Conservation (phyloP, 2,888 invertebrate genomes). For the Drosophila macrospina region DNA sequence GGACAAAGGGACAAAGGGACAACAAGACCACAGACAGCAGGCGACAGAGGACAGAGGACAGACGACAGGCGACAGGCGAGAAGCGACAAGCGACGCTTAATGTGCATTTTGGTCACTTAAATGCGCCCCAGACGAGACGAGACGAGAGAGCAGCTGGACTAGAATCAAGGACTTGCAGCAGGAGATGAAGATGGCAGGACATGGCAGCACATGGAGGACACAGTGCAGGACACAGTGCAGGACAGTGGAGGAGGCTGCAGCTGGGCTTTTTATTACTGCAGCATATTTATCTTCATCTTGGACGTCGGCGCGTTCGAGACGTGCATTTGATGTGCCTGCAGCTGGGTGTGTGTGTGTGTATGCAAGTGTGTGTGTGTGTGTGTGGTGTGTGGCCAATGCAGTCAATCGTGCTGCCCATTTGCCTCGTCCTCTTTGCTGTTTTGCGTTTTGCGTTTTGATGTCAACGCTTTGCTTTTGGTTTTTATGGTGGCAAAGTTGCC, state of each 20-base stretch:
- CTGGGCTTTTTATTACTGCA: conserved; percentile 71
- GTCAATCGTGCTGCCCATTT: conserved; percentile 59
- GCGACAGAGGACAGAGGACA: conserved; percentile 18
- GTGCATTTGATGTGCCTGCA: conserved; percentile 69
- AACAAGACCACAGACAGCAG: conserved; percentile 14
- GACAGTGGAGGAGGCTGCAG: conserved; percentile 12
- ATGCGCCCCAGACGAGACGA: conserved; percentile 55
- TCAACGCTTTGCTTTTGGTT: conserved; percentile 64
- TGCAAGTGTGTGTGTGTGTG: conserved; percentile 6
- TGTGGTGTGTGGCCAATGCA: conserved; percentile 52
- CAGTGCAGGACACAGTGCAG: neutral
- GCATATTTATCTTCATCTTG: conserved; percentile 76
- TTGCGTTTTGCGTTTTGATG: conserved; percentile 63
- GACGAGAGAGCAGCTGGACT: conserved; percentile 25
- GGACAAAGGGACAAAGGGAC: conserved; percentile 27
- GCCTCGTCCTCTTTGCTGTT: conserved; percentile 63
- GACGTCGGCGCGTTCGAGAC: conserved; percentile 68
- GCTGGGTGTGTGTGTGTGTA: conserved; percentile 4
- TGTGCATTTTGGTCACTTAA: conserved; percentile 75
- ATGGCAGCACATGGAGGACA: too few species aligned
- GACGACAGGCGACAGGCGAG: conserved; percentile 22
- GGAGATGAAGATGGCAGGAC: neutral
- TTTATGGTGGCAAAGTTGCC: conserved; percentile 63
- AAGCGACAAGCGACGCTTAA: conserved; percentile 61
- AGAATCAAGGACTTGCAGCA: too few species aligned